These are phyloP conservation scores for Gavia stellata DNA, from an alignment of 2,113 vertebrate species.

Conservation along the genomic window DNA sequence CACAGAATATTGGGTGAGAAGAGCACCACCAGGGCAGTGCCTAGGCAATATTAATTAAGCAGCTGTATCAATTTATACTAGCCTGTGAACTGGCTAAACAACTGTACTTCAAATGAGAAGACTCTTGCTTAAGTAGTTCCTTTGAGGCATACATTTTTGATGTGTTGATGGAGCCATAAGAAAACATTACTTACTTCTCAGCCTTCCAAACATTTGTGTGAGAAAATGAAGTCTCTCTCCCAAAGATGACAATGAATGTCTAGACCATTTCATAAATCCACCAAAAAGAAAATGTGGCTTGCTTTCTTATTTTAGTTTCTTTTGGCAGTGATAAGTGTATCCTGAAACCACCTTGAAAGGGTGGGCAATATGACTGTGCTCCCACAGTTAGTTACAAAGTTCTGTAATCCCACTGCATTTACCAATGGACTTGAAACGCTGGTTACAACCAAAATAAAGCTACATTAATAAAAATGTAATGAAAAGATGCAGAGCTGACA, in stretches of 20 bases:
- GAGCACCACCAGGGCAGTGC: fast-evolving
- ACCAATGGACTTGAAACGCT: neutral
- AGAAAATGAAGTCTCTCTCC: neutral
- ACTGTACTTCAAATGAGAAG: neutral
- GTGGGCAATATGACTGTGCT: neutral
- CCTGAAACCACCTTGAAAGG: neutral
- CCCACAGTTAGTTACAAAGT: neutral
- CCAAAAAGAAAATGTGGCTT: neutral
- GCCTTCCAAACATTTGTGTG: neutral
- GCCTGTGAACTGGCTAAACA: neutral
- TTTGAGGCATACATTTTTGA: neutral
- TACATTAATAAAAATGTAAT: neutral
- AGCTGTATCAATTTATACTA: neutral
- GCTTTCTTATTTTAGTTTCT: neutral
- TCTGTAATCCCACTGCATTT: neutral
- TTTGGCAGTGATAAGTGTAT: neutral
- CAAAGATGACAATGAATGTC: neutral
- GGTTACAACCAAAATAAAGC: neutral
- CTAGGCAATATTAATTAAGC: neutral
- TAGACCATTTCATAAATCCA: neutral
- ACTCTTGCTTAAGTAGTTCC: neutral
- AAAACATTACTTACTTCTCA: neutral
- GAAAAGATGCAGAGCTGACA: neutral
- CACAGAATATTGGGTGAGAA: neutral
- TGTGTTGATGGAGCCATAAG: neutral